These are phyloP conservation scores for Montipora sp. DNA, from an alignment of 64 coral and sea anemone genomes.

Conservation along the genomic window DNA sequence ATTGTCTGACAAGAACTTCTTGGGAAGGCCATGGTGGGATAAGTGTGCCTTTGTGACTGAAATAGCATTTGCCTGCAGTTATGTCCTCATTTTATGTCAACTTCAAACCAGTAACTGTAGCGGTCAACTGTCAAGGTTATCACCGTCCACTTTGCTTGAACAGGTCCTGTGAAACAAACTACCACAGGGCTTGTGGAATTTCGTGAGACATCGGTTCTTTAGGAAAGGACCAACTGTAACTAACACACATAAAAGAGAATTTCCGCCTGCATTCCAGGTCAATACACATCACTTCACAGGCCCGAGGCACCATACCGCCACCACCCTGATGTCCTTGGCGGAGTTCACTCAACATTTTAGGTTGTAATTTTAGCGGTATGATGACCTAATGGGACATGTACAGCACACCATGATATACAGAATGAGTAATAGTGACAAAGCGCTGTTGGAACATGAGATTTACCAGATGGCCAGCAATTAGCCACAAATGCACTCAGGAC, in stretches of 20 bases:
- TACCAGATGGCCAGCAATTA: constrained; percentile 7
- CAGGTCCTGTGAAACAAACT: constrained; percentile 39
- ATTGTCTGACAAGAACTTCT: constrained; percentile 13
- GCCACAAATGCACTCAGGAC: constrained; percentile 6
- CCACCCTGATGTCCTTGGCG: background rate
- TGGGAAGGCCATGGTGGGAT: constrained; percentile 4
- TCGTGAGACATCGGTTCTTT: constrained; percentile 73
- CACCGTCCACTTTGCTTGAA: constrained; percentile 17
- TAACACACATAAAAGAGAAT: constrained; percentile 38
- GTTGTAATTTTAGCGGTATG: constrained; percentile 43
- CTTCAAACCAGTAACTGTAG: constrained; percentile 23
- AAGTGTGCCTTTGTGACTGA: constrained; percentile 16
- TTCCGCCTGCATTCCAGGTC: constrained; percentile 48
- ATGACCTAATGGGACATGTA: constrained; percentile 70
- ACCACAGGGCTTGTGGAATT: background rate
- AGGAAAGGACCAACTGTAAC: background rate
- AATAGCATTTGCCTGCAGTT: constrained; percentile 5
- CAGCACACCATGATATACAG: constrained; percentile 61
- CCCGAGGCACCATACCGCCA: background rate
- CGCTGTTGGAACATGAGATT: constrained; percentile 42
- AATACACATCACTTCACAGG: constrained; percentile 38
- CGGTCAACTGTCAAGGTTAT: background rate
- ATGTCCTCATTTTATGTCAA: background rate
- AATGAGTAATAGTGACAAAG: constrained; percentile 50
- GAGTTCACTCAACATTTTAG: constrained; percentile 12